Evolutionary conservation across 2,113 vertebrate species (phyloP).

Genomic region (Chrysemys picta): DNA sequence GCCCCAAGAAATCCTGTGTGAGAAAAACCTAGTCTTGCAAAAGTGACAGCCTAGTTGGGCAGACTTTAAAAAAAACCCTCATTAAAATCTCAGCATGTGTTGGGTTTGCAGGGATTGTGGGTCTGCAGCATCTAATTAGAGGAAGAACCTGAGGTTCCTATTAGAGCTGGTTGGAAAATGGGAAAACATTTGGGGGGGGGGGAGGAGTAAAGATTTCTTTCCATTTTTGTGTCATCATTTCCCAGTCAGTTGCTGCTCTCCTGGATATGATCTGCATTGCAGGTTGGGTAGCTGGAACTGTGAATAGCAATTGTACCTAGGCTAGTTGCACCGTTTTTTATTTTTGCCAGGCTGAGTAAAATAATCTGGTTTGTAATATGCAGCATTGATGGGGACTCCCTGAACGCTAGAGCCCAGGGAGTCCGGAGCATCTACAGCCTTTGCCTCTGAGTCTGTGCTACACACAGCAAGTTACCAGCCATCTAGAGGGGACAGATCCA

Average conservation of each 20-base stretch:
- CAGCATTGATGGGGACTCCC: not conserved
- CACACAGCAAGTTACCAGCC: not conserved
- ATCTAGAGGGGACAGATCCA: accelerated
- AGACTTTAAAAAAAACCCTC: not conserved
- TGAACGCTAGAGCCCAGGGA: not conserved
- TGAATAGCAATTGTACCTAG: not conserved
- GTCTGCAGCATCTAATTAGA: not conserved
- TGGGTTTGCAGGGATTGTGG: not conserved
- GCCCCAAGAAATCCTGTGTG: not conserved
- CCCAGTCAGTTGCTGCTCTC: not conserved
- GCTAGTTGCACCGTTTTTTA: not conserved
- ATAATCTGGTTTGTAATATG: not conserved
- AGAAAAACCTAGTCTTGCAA: not conserved
- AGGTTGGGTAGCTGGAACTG: not conserved
- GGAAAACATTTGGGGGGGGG: not conserved
- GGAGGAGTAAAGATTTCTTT: not conserved
- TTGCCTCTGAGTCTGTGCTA: not conserved
- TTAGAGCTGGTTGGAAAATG: not conserved
- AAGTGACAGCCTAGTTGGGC: not conserved
- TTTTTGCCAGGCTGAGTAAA: not conserved
- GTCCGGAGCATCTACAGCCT: not conserved
- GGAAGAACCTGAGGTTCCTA: not conserved
- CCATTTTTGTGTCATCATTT: not conserved
- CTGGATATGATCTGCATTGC: not conserved
- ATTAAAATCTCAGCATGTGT: not conserved